These are phyloP conservation scores for Aptenodytes forsteri DNA, from an alignment of 2,113 vertebrate genomes.

Conservation along the genomic window DNA sequence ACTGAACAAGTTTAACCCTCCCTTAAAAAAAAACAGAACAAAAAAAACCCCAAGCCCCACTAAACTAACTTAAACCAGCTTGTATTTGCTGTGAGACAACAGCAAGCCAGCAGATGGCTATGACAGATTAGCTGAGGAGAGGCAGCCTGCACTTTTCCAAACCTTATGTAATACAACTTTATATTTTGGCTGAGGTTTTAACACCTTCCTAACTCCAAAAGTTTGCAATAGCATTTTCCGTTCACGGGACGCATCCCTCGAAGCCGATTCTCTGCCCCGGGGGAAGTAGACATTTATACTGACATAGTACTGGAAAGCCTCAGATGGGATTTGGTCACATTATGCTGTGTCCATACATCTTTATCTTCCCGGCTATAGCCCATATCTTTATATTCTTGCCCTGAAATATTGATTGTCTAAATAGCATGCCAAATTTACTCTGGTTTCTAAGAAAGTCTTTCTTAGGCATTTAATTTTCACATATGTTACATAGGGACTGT, in stretches of 20 bases:
- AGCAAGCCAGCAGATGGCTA: conserved; percentile 43
- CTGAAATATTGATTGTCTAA: background rate
- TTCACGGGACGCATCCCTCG: rapidly evolving
- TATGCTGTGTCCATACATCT: background rate
- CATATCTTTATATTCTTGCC: background rate
- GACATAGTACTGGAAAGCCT: background rate
- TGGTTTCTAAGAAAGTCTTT: background rate
- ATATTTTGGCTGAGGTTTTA: conserved; percentile 1
- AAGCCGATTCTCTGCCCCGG: background rate
- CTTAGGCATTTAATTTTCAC: background rate
- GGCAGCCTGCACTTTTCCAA: background rate
- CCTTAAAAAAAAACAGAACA: background rate
- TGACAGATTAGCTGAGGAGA: background rate
- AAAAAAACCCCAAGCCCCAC: too few relatives aligned
- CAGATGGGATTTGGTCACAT: background rate
- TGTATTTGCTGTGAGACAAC: conserved; percentile 3
- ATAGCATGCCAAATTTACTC: background rate
- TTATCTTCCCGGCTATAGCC: background rate
- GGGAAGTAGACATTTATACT: background rate
- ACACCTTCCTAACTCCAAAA: background rate
- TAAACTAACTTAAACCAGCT: background rate
- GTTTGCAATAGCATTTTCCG: background rate
- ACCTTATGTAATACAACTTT: background rate
- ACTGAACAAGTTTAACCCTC: background rate
- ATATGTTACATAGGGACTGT: background rate